Percentiles rank a stretch among this genome's conserved stretches.
phyloP scores from a whole-genome alignment of 2,888 invertebrate genomes.

The Lasioglossum morio region DNA sequence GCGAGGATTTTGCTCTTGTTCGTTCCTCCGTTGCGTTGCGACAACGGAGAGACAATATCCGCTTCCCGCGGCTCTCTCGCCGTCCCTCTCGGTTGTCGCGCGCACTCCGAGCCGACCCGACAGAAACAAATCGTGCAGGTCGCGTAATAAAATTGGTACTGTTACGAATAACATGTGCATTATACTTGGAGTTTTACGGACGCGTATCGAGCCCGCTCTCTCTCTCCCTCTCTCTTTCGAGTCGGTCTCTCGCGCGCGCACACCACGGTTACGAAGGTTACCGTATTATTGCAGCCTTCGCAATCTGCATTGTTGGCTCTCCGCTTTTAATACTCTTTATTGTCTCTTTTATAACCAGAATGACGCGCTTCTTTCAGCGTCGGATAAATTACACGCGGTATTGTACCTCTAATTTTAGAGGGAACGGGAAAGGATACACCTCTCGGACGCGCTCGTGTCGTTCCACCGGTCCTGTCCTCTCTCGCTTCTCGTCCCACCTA shows the following conservation, averaged over 20 bases:
- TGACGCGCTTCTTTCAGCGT: conserved; percentile 75
- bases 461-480: conserved; percentile 33
- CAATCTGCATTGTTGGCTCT: conserved; percentile 75
- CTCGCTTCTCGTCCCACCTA: conserved; percentile 4
- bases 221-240: neutral
- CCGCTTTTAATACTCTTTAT: conserved; percentile 76
- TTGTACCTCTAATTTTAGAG: conserved; percentile 74
- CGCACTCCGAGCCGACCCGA: neutral
- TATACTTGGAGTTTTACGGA: conserved; percentile 68
- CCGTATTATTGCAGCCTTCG: conserved; percentile 76
- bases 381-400: conserved; percentile 75
- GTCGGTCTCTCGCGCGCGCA: conserved; percentile 22
- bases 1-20: conserved; percentile 37
- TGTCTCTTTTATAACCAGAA: conserved; percentile 75
- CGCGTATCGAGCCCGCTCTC: conserved; percentile 33
- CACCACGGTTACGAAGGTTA: conserved; percentile 71
- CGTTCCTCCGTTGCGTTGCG: conserved; percentile 7
- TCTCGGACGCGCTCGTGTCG: conserved; percentile 46
- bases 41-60: neutral
- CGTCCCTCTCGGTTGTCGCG: neutral
- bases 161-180: conserved; percentile 71
- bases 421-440: conserved; percentile 42
- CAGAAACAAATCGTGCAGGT: conserved; percentile 68
- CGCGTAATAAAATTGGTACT: conserved; percentile 72
- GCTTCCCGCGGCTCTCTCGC: neutral